A percentile compares a stretch with the other conserved stretches of the same genome.
These are phyloP conservation scores for Burhinus oedicnemus DNA, from an alignment of 2,113 vertebrate genomes.

Conservation along the genomic window DNA sequence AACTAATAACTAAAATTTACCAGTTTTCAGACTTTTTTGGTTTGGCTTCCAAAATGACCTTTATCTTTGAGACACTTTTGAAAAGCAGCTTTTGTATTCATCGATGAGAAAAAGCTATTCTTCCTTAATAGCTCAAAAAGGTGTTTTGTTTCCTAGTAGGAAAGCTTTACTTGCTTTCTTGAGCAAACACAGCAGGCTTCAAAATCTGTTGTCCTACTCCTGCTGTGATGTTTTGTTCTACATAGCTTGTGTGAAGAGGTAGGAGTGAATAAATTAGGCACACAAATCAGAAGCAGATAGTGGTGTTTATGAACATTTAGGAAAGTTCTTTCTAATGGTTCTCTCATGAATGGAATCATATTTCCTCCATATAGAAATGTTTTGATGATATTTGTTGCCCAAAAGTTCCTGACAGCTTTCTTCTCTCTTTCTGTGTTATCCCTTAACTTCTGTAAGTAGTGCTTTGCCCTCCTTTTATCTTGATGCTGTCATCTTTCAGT, in stretches of 20 bases:
- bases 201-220: slow-evolving; percentile 69
- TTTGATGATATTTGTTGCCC: slow-evolving; percentile 30
- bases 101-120: slow-evolving; percentile 30
- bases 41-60: slow-evolving; percentile 13
- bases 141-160: slow-evolving; percentile 67
- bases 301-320: background rate
- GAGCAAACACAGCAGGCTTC: slow-evolving; percentile 68
- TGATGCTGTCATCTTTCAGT: slow-evolving; percentile 80
- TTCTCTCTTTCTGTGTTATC: slow-evolving; percentile 59
- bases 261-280: slow-evolving; percentile 63
- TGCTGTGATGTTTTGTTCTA: slow-evolving; percentile 73
- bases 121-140: slow-evolving; percentile 42
- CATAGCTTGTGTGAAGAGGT: slow-evolving; percentile 51
- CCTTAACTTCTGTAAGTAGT: slow-evolving; percentile 41
- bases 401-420: slow-evolving; percentile 48
- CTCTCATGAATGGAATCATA: background rate
- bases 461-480: slow-evolving; percentile 60
- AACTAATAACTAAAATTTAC: background rate
- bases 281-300: slow-evolving; percentile 26
- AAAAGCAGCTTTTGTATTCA: slow-evolving; percentile 40
- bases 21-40: background rate
- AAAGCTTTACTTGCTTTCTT: slow-evolving; percentile 67
- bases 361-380: background rate
- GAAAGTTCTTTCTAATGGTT: background rate
- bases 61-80: slow-evolving; percentile 40